A percentile compares a stretch with the other conserved stretches of the same genome.
phyloP scores from a whole-genome alignment of 2,113 vertebrate genomes.

The Bufo gargarizans region DNA sequence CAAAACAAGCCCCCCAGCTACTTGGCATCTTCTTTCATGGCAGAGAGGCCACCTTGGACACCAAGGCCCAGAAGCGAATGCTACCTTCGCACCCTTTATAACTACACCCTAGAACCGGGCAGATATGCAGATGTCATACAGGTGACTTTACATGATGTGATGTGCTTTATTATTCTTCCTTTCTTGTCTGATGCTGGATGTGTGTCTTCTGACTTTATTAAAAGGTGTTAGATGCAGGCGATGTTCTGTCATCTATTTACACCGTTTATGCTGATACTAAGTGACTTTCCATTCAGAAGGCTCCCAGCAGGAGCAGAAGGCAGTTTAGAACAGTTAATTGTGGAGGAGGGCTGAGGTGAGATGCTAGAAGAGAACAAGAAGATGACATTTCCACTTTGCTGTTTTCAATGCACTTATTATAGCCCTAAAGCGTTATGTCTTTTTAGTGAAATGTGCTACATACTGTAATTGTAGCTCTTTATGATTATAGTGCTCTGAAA shows the following conservation, averaged over 20 bases:
- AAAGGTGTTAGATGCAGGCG: conserved; percentile 26
- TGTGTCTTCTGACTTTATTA: conserved; percentile 2
- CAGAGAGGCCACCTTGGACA: too few relatives aligned
- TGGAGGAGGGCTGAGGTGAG: conserved; percentile 16
- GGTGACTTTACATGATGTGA: neutral
- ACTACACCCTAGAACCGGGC: neutral
- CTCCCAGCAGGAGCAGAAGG: conserved; percentile 37
- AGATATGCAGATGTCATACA: too few relatives aligned
- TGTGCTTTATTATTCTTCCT: neutral
- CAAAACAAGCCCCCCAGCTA: too few relatives aligned
- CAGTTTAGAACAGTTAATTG: conserved; percentile 28
- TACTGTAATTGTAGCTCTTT: neutral
- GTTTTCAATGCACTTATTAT: neutral
- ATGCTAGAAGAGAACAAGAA: neutral
- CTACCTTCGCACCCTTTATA: too few relatives aligned
- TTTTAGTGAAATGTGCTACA: neutral
- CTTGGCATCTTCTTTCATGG: too few relatives aligned
- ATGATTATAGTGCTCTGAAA: neutral
- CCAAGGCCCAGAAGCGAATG: too few relatives aligned
- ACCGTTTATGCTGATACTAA: conserved; percentile 41
- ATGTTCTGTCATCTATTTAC: conserved; percentile 20
- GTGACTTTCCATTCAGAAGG: conserved; percentile 20
- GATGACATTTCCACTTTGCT: conserved; percentile 15
- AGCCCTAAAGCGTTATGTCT: neutral
- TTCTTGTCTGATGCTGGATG: neutral